Percentiles rank a stretch among this genome's conserved stretches.
Conservation (phyloP, 2,113 vertebrate species). For the Elaphurus davidianus region DNA sequence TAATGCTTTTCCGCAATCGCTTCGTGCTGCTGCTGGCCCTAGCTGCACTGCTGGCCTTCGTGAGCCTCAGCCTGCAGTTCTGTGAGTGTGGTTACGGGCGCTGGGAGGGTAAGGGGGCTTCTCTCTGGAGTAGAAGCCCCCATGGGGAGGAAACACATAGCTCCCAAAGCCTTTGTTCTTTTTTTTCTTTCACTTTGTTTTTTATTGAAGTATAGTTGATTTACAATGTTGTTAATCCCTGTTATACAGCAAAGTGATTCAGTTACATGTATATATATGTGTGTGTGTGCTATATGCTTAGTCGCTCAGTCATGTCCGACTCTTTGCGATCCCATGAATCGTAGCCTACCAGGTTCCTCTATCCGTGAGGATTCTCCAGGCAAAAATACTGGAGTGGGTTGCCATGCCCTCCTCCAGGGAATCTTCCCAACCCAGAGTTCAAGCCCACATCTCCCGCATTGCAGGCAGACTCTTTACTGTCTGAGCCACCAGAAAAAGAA, state of each 20-base stretch:
- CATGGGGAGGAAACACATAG: neutral
- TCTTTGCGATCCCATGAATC: neutral
- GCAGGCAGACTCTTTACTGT: neutral
- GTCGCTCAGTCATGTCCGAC: neutral
- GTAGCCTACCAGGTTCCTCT: neutral
- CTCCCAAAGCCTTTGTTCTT: neutral
- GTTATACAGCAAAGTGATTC: neutral
- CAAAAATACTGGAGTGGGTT: neutral
- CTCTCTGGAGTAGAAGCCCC: neutral
- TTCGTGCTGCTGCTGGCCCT: conserved; percentile 95
- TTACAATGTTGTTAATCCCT: neutral
- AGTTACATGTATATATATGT: neutral
- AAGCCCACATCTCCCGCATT: neutral
- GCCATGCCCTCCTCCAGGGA: neutral
- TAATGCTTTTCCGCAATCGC: conserved; percentile 96
- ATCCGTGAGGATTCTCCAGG: neutral
- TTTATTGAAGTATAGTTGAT: neutral
- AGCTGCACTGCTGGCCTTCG: conserved; percentile 89
- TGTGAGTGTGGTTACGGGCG: conserved; percentile 84
- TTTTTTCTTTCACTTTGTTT: neutral
- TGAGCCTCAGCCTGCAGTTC: conserved; percentile 96
- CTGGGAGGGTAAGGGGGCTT: neutral
- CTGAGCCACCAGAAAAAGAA: neutral
- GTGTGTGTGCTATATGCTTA: neutral
- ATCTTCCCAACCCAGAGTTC: neutral